phyloP scores from a whole-genome alignment of 2,113 vertebrate genomes.

The Sminthopsis crassicaudata region DNA sequence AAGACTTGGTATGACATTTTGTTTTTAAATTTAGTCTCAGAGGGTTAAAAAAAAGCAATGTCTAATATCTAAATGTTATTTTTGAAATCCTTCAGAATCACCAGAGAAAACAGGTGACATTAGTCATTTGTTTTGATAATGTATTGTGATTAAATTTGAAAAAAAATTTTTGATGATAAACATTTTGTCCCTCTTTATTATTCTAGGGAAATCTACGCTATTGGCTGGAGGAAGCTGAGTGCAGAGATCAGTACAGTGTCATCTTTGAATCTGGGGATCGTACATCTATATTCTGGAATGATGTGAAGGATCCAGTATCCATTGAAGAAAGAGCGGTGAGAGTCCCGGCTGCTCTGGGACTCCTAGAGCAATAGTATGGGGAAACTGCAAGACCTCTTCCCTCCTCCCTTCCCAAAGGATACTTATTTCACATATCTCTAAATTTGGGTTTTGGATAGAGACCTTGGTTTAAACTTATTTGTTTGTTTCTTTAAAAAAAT shows the following conservation, averaged over 20 bases:
- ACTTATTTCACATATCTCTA: background rate
- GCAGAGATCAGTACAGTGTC: slow-evolving; percentile 98
- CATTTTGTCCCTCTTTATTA: background rate
- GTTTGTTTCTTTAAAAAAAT: background rate
- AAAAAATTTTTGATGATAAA: background rate
- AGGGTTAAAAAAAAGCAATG: background rate
- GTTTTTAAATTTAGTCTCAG: accelerated
- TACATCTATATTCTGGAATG: slow-evolving; percentile 95
- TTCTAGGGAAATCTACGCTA: slow-evolving; percentile 94
- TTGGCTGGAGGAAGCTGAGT: slow-evolving; percentile 97
- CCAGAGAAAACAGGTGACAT: accelerated
- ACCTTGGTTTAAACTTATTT: background rate
- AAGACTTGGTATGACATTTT: slow-evolving; percentile 92
- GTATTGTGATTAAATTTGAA: accelerated
- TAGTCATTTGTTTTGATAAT: accelerated
- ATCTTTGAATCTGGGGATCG: slow-evolving; percentile 98
- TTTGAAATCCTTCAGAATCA: too few relatives aligned
- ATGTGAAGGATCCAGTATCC: slow-evolving; percentile 93
- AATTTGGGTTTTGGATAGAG: background rate
- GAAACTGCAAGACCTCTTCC: background rate
- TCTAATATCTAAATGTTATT: accelerated
- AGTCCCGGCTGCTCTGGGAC: background rate
- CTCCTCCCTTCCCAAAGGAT: background rate
- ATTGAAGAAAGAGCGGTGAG: slow-evolving; percentile 96
- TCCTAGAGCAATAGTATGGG: background rate